Percentiles rank a stretch among this genome's conserved stretches.
phyloP scores from a whole-genome alignment of 1,140 invertebrate genomes.

The Drosophila baimaii region DNA sequence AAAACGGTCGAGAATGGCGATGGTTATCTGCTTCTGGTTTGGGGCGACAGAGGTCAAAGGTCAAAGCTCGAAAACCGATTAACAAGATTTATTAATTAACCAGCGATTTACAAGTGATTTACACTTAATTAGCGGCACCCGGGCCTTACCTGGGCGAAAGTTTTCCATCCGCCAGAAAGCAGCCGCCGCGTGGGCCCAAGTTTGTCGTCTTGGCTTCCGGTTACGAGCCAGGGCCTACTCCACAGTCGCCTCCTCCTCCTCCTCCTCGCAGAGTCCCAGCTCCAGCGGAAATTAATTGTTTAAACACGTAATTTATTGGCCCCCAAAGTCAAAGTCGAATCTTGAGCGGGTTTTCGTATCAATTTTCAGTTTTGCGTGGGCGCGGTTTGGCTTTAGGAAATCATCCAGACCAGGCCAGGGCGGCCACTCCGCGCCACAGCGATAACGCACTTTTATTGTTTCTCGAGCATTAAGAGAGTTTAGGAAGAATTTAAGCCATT shows the following conservation, averaged over 20 bases:
- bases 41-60: conserved; percentile 55
- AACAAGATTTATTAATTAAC: conserved; percentile 75
- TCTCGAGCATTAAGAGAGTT: conserved; percentile 39
- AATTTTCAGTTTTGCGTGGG: conserved; percentile 45
- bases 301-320: conserved; percentile 73
- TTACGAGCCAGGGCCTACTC: conserved; percentile 7
- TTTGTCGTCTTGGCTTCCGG: conserved; percentile 55
- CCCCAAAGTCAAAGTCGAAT: conserved; percentile 45
- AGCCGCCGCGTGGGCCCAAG: conserved; percentile 32
- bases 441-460: conserved; percentile 46
- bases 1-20: conserved; percentile 50
- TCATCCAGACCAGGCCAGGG: conserved; percentile 29
- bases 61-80: conserved; percentile 55
- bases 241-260: conserved; percentile 4
- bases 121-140: conserved; percentile 80
- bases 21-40: conserved; percentile 54
- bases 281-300: conserved; percentile 76
- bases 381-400: conserved; percentile 55
- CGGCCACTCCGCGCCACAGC: background rate
- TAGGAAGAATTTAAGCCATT: conserved; percentile 55
- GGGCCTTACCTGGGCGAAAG: conserved; percentile 53
- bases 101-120: conserved; percentile 77
- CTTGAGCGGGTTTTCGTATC: conserved; percentile 37
- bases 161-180: conserved; percentile 23
- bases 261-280: conserved; percentile 13